A percentile compares a stretch with the other conserved stretches of the same genome.
Conservation (phyloP, 2,797 vertebrate species). For the Okamejei kenojei region DNA sequence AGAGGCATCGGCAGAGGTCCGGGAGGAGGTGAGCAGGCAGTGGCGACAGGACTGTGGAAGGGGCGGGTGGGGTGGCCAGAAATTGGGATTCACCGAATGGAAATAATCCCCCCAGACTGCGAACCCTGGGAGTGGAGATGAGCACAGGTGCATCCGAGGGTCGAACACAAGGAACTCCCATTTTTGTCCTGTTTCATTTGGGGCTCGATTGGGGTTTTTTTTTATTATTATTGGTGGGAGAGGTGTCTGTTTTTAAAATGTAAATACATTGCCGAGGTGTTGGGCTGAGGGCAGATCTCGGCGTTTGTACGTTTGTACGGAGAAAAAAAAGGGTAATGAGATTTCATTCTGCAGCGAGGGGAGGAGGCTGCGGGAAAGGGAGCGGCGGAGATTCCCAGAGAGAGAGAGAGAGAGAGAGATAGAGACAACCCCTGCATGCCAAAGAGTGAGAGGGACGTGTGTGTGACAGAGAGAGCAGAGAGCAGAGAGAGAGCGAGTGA, state of each 20-base stretch:
- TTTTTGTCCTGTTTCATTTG: not conserved
- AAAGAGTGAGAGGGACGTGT: too few species aligned
- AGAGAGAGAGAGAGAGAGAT: not conserved
- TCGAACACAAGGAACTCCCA: not conserved
- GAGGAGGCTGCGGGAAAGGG: not conserved
- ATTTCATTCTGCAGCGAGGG: not conserved
- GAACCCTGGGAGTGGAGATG: not conserved
- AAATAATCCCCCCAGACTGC: not conserved
- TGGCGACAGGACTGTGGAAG: not conserved
- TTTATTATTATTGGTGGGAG: too few species aligned
- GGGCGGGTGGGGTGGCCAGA: not conserved
- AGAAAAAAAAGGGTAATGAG: too few species aligned
- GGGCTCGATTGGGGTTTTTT: too few species aligned
- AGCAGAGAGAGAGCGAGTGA: too few species aligned
- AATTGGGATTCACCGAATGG: not conserved
- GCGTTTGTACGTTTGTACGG: not conserved
- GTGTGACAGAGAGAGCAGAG: too few species aligned
- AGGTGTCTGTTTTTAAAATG: not conserved
- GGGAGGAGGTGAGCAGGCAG: conserved; percentile 3
- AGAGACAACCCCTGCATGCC: not conserved
- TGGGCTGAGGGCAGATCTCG: too few species aligned
- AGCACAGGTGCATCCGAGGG: not conserved
- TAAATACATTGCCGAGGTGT: not conserved
- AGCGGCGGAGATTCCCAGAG: not conserved
- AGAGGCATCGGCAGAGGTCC: not conserved